phyloP scores from a whole-genome alignment of 2,113 vertebrate species.

The Sminthopsis crassicaudata region DNA sequence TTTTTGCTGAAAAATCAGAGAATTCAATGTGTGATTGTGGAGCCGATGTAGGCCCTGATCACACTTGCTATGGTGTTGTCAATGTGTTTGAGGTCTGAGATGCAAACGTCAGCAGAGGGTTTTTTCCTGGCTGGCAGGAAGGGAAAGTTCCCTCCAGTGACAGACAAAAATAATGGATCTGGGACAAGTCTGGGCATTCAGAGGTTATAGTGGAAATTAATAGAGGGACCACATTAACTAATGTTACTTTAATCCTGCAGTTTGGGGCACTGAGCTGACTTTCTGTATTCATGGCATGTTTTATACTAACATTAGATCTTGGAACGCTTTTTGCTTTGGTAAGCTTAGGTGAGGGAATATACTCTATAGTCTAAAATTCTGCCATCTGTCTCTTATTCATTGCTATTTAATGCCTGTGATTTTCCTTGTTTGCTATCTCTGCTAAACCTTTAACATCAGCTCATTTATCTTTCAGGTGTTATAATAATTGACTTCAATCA shows the following conservation, averaged over 20 bases:
- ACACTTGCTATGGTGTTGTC: slow-evolving; percentile 9
- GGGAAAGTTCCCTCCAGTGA: slow-evolving; percentile 79
- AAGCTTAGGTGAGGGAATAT: slow-evolving; percentile 78
- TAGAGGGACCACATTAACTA: slow-evolving; percentile 80
- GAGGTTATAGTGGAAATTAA: slow-evolving; percentile 82
- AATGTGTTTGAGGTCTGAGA: slow-evolving; percentile 65
- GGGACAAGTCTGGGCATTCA: slow-evolving; percentile 70
- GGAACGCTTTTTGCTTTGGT: slow-evolving; percentile 60
- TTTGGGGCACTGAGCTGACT: slow-evolving; percentile 77
- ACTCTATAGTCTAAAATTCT: slow-evolving; percentile 74
- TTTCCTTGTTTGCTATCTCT: slow-evolving; percentile 81
- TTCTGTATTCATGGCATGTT: slow-evolving; percentile 82
- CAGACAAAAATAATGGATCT: slow-evolving; percentile 79
- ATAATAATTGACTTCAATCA: slow-evolving; percentile 95
- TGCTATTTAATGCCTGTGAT: slow-evolving; percentile 59
- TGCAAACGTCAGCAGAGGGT: slow-evolving; percentile 69
- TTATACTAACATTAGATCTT: slow-evolving; percentile 78
- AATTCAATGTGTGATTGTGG: slow-evolving; percentile 4
- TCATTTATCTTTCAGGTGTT: slow-evolving; percentile 90
- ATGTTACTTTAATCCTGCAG: slow-evolving; percentile 85
- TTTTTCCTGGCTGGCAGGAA: slow-evolving; percentile 79
- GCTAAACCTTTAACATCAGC: slow-evolving; percentile 85
- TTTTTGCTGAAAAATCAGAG: slow-evolving; percentile 43
- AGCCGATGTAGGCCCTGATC: slow-evolving; percentile 32
- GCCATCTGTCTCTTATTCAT: slow-evolving; percentile 65